Evolutionary conservation across 1,140 invertebrate genomes (phyloP), one percentile per base, ranked within the genome.

Genomic region (Brachionus paranguensis): DNA sequence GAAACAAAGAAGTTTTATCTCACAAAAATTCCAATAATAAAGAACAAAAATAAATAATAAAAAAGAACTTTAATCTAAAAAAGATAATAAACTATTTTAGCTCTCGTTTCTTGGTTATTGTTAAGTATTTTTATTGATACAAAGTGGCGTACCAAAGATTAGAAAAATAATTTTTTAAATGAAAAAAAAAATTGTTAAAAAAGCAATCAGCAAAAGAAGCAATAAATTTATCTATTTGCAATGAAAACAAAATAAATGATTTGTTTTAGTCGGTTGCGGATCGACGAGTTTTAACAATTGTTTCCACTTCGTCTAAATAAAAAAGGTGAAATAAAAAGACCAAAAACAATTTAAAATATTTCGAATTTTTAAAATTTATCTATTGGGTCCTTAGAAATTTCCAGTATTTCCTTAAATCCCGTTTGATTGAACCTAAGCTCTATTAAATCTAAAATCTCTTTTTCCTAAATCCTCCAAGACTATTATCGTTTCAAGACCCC

Each of bases 301-400:
- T 68, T 68, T 68, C 65, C 65, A 68, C 65, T 68, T 68, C 14
- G 12, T 68, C 33, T 68, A 68, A 68, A 33, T 29, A 68, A 68
- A 29, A 33, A 68, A 68, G 27, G 27, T 68, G 27, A 68, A 41
- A 68, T 41, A 68, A 68, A 33, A 33, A 33, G 27, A 33, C 65
- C 20, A 68, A 33, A 33, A 11, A 68, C 27, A 68, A 68, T 6
- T 68, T 68, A 68, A 68, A 68, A 68, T 68, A 33, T 68, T 68
- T 68, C 65, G 65, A 68, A 68, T 68, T 68, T 68, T 68, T 68
- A 68, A 68, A 68, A 68, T 68, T 68, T 33, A 33, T 68, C 24
- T 41, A 68, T 68, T 68, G 27, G 11, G 27, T 68, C 11, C 2
- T 68, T 3, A 68, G 33, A 68, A 68, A 68, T 24, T n/a, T 68